Percentiles rank a stretch among this genome's conserved stretches.
These are phyloP conservation scores for Aspidoscelis tigris DNA, from an alignment of 2,113 vertebrate genomes.

Conservation along the genomic window DNA sequence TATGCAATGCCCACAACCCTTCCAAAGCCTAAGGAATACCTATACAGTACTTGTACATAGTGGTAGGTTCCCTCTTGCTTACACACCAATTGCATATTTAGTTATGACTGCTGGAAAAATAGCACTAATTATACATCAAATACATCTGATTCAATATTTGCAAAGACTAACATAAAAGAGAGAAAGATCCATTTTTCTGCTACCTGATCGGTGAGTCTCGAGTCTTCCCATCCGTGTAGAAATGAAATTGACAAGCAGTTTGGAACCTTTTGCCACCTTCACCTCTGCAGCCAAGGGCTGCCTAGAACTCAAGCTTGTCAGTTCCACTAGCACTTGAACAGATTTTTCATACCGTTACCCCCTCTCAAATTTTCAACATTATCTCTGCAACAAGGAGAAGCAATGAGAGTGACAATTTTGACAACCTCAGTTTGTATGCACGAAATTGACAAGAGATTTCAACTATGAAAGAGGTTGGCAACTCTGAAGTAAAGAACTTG, in stretches of 20 bases:
- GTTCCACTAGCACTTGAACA: not conserved
- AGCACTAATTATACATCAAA: no score
- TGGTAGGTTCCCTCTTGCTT: no score
- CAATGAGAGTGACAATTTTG: not conserved
- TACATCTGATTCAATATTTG: no score
- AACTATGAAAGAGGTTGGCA: not conserved
- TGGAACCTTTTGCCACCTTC: not conserved
- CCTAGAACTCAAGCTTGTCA: not conserved
- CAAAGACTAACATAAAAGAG: not conserved
- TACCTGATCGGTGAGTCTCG: not conserved
- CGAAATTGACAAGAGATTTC: not conserved
- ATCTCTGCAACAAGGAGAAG: not conserved
- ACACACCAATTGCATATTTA: no score
- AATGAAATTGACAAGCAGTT: not conserved
- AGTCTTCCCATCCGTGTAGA: not conserved
- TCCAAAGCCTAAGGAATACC: no score
- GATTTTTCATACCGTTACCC: no score
- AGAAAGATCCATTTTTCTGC: not conserved
- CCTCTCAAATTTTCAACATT: not conserved
- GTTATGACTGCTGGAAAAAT: no score
- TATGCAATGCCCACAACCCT: no score
- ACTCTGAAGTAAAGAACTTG: not conserved
- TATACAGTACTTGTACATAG: no score
- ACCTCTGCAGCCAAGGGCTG: not conserved
- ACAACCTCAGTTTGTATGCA: not conserved